Base-by-base conservation (phyloP, 2,888 invertebrate genomes). In the Endotricha flammealis region DNA sequence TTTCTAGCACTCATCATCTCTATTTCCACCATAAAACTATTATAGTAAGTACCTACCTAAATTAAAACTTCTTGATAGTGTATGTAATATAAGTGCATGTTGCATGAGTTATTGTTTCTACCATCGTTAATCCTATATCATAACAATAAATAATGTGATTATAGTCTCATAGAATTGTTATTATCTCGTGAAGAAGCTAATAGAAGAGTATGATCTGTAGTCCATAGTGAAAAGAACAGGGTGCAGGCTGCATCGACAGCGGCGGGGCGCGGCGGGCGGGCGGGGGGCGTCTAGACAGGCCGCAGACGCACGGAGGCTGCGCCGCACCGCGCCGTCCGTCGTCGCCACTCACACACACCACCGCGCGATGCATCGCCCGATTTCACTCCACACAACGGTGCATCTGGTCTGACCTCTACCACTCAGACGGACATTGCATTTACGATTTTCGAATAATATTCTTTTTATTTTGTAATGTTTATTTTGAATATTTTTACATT, bases 291-390 rank as follows among this genome's bases (percentile, higher is more conserved):
- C 85, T 85, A 85, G 85, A 85, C 85, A 75, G 83, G 77, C 80
- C 79, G 81, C 83, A 86, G 85, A 85, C 85, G 75, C 65, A 69
- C 65, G 80, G 83, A 83, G 83, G 83, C 83, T 83, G 85, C 78
- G 79, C 76, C 57, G 76, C 65, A 53, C 57, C 36, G 29, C 30
- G 31, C 10, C 29, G 37, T 14, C 31, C 8, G 8, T 12, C 25
- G 41, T 46, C 55, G 53, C 44, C 50, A 53, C 58, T 49, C 67
- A 66, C 76, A 50, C 79, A 76, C 76, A 75, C 70, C 42, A 24
- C 7, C 43, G 37, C 48, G 28, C 38, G 44, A 39, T 64, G 64
- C 67, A 67, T 46, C 57, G 50, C 48, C 42, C 45, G 54, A 49
- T 50, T 52, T 40, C 41, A 29, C 37, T 46, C 31, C 62, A 62